Percentiles rank a stretch among this genome's conserved stretches.
Evolutionary conservation across 2,797 vertebrate species (phyloP).

Genomic region (Phrynocephalus forsythii): DNA sequence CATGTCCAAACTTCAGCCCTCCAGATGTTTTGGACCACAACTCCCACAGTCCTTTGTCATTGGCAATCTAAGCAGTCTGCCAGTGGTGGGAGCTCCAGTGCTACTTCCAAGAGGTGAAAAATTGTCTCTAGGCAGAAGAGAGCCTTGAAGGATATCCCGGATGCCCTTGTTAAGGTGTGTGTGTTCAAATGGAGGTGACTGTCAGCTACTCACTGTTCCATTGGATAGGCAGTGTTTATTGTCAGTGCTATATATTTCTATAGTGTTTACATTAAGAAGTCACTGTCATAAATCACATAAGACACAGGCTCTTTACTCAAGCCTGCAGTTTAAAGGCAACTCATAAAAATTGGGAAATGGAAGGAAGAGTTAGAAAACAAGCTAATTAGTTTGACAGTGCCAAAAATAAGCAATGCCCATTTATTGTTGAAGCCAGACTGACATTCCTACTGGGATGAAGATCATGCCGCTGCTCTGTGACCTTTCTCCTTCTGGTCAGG

Average conservation of each 20-base stretch:
- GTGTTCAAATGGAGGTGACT: not conserved
- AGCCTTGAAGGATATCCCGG: conserved; percentile 5
- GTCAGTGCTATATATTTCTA: not conserved
- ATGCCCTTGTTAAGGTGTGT: conserved; percentile 6
- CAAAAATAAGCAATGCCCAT: not conserved
- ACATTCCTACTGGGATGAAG: not conserved
- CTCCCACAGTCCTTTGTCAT: too few species aligned
- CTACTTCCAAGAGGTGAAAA: too few species aligned
- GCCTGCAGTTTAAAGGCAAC: not conserved
- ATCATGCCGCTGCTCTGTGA: not conserved
- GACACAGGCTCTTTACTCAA: not conserved
- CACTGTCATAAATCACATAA: not conserved
- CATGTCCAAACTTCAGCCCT: too few species aligned
- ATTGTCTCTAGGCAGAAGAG: not conserved
- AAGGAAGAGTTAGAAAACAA: not conserved
- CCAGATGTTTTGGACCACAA: too few species aligned
- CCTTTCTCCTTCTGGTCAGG: not conserved
- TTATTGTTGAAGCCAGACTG: not conserved
- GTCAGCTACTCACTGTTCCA: not conserved
- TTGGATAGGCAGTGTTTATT: not conserved
- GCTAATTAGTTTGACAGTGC: not conserved
- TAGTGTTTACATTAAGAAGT: not conserved
- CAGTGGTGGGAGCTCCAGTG: not conserved
- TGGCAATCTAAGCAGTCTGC: not conserved
- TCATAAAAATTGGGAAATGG: not conserved